Base-by-base conservation (phyloP, 2,797 vertebrate species). In the Characodon lateralis region DNA sequence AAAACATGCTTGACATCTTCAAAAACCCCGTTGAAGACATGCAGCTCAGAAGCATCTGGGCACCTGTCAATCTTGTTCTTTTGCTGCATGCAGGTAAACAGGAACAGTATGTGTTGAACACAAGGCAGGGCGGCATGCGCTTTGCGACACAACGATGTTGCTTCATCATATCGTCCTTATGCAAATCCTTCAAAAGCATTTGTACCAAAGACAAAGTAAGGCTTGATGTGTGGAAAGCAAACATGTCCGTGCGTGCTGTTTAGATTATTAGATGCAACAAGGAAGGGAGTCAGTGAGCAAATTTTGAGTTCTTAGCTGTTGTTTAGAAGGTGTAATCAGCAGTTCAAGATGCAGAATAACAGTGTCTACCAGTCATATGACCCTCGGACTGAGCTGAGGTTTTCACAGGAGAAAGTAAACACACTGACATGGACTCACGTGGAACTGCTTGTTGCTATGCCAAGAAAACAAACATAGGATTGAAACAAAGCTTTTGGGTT, bases 341-440 rank as follows among this genome's bases (percentile, higher is more conserved):
- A 41, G 78, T 28, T 58, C 18, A 35, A 81, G 76, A 85, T 83
- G 78, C 76, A 79, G 82, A 83, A 82, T 59, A 87, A 87, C 72
- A 73, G 59, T 77, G 75, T 85, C 18, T 78, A 79, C 68, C 22
- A 35, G 83, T 93, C 89, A 85, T 83, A 75, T 88, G 88, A 90
- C 74, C 51, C 73, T 76, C 55, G 56, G 85, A 76, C 81, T 80
- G 76, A 81, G 71, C 74, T 4, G 51, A 84, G 79, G 58, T 77
- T 89, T 84, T 74, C 73, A 61, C 4, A 6, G 53, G 71, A 58
- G 72, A 71, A 31, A 76, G 83, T 89, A 88, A 70, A 48, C 66
- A 89, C 77, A 74, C 58, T n/a, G 72, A 74, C 79, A 76, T 43
- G 61, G 69, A 71, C 59, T 89, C 85, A 79, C 1, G 71, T 88